Conservation (phyloP, 2,113 vertebrate species). For the Hepsetus odoe region DNA sequence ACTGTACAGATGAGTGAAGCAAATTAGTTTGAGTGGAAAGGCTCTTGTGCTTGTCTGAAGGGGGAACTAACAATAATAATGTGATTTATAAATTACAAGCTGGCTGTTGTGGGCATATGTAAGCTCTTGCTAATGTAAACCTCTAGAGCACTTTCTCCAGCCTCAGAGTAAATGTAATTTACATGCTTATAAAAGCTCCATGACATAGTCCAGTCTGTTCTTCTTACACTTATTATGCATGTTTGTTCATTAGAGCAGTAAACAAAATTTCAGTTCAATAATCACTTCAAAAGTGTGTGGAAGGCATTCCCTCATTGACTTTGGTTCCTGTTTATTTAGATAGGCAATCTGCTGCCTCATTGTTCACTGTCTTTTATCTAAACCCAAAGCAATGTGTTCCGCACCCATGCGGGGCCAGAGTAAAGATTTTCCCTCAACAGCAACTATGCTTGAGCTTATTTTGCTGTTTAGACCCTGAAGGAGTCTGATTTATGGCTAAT, state of each 20-base stretch:
- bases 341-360: constrained; percentile 12
- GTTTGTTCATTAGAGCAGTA: constrained; percentile 32
- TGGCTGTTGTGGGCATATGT: constrained; percentile 10
- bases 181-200: constrained; percentile 24
- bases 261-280: constrained; percentile 24
- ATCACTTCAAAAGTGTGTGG: constrained; percentile 15
- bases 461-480: neutral
- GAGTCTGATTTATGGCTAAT: too few relatives aligned
- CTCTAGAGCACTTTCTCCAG: neutral
- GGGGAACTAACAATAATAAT: constrained; percentile 44
- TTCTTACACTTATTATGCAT: constrained; percentile 25
- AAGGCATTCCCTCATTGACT: constrained; percentile 30
- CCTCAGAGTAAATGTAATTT: constrained; percentile 32
- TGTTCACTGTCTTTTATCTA: constrained; percentile 19
- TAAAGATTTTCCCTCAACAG: neutral
- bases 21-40: constrained; percentile 20
- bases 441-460: neutral
- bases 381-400: neutral
- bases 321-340: constrained; percentile 30
- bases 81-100: constrained; percentile 41
- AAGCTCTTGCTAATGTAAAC: constrained; percentile 35
- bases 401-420: neutral
- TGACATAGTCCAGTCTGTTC: constrained; percentile 17
- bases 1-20: neutral
- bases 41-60: constrained; percentile 10